These are phyloP conservation scores for Heptranchias perlo DNA, from an alignment of 2,113 vertebrate genomes.

Conservation along the genomic window DNA sequence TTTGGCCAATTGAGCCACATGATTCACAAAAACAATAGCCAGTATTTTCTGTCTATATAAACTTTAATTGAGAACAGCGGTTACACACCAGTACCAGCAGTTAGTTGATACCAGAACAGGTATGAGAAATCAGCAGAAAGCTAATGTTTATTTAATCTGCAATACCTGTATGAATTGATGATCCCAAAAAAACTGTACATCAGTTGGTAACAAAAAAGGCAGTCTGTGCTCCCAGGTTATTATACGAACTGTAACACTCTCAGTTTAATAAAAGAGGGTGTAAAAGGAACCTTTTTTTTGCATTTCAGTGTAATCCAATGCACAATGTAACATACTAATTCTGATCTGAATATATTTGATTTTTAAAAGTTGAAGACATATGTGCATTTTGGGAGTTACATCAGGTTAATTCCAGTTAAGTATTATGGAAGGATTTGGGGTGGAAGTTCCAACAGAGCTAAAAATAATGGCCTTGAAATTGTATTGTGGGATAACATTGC, in stretches of 20 bases:
- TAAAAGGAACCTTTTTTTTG: constrained; percentile 47
- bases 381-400: constrained; percentile 84
- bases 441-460: background rate
- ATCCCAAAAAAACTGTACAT: constrained; percentile 61
- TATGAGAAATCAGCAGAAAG: constrained; percentile 28
- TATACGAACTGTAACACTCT: constrained; percentile 53
- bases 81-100: constrained; percentile 52
- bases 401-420: background rate
- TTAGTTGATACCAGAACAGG: constrained; percentile 30
- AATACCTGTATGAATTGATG: constrained; percentile 55
- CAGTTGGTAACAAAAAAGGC: constrained; percentile 49
- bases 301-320: constrained; percentile 65
- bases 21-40: constrained; percentile 67
- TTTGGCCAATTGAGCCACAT: background rate
- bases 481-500: background rate
- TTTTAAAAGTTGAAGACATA: constrained; percentile 77
- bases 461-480: background rate
- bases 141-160: constrained; percentile 41
- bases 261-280: constrained; percentile 52
- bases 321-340: constrained; percentile 59
- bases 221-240: constrained; percentile 53
- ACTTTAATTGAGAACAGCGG: constrained; percentile 71
- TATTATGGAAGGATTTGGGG: background rate
- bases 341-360: constrained; percentile 58
- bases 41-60: constrained; percentile 70